phyloP scores from a whole-genome alignment of 2,888 invertebrate species.

The Chironomus tentans region DNA sequence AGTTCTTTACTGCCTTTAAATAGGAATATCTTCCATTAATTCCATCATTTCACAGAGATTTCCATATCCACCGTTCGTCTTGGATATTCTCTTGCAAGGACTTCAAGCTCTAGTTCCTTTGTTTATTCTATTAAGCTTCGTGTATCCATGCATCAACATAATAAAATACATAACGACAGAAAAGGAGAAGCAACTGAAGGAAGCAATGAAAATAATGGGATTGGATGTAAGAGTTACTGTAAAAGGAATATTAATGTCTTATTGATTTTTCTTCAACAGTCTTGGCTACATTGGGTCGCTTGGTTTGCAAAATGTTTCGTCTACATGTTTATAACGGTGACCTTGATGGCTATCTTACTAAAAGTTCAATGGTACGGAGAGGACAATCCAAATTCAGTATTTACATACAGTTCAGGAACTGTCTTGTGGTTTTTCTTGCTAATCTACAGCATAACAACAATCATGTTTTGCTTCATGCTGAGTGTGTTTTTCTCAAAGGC shows the following conservation, averaged over 20 bases:
- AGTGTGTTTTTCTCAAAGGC: constrained; percentile 68
- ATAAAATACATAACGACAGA: constrained; percentile 45
- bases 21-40: constrained; percentile 23
- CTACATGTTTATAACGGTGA: constrained; percentile 50
- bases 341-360: constrained; percentile 46
- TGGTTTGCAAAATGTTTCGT: constrained; percentile 70
- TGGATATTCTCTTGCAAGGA: constrained; percentile 54
- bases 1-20: neutral
- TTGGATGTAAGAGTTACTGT: constrained; percentile 36
- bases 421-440: constrained; percentile 58
- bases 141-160: constrained; percentile 66
- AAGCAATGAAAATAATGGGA: constrained; percentile 82
- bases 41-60: constrained; percentile 47
- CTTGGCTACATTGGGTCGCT: constrained; percentile 70
- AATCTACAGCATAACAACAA: constrained; percentile 56
- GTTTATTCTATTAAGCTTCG: constrained; percentile 66
- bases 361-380: constrained; percentile 40
- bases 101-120: constrained; percentile 58
- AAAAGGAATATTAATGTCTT: neutral
- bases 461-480: constrained; percentile 62
- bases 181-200: constrained; percentile 40
- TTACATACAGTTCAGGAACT: constrained; percentile 54
- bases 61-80: constrained; percentile 57
- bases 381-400: constrained; percentile 42
- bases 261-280: constrained; percentile 38